These are phyloP conservation scores for Drosophila glabriapex DNA, from an alignment of 2,888 invertebrate genomes.

Conservation along the genomic window DNA sequence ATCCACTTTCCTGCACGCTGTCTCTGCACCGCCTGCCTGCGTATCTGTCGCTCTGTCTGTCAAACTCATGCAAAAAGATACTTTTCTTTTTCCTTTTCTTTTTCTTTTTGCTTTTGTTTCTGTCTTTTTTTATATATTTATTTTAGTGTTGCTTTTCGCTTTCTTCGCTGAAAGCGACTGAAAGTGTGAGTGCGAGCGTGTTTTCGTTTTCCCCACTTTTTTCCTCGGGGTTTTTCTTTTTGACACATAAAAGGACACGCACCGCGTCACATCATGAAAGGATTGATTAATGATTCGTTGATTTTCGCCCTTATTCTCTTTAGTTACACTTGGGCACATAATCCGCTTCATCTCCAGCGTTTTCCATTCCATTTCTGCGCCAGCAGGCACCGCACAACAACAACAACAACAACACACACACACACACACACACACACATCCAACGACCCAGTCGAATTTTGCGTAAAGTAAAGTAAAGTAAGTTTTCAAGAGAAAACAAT, in stretches of 20 bases:
- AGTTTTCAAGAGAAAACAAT: constrained; percentile 70
- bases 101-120: constrained; percentile 30
- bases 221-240: constrained; percentile 55
- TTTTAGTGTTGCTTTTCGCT: constrained; percentile 57
- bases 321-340: constrained; percentile 84
- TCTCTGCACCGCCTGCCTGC: constrained; percentile 18
- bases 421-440: constrained; percentile 3
- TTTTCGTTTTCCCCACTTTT: constrained; percentile 64
- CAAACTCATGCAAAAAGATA: constrained; percentile 71
- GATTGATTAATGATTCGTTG: constrained; percentile 85
- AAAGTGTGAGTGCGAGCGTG: constrained; percentile 67
- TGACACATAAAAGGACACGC: constrained; percentile 85
- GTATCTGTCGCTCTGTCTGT: constrained; percentile 68
- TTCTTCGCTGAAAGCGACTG: constrained; percentile 51
- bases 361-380: constrained; percentile 54
- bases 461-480: constrained; percentile 62
- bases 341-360: constrained; percentile 79
- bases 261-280: constrained; percentile 85
- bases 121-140: constrained; percentile 38
- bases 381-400: constrained; percentile 43
- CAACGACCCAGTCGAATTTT: constrained; percentile 54
- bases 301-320: constrained; percentile 84
- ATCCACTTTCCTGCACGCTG: constrained; percentile 37
- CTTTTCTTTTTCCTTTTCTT: constrained; percentile 59
- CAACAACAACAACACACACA: constrained; percentile 9